phyloP scores from a whole-genome alignment of 1,140 invertebrate species.

The Scaptodrosophila lebanonensis region DNA sequence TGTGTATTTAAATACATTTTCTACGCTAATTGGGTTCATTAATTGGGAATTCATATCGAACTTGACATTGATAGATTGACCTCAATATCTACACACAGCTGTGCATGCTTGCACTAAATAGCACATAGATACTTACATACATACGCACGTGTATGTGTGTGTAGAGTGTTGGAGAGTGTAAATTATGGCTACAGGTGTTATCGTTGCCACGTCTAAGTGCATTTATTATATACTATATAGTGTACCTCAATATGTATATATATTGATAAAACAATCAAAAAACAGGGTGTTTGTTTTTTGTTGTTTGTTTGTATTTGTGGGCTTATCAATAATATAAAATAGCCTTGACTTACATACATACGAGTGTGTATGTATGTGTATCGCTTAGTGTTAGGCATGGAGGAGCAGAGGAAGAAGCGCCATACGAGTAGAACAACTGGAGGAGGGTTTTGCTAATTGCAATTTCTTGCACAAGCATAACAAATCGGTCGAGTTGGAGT shows the following conservation, averaged over 20 bases:
- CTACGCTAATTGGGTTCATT: not conserved
- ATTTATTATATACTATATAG: too few species aligned
- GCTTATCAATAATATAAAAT: slow-evolving; percentile 48
- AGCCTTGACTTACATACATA: slow-evolving; percentile 59
- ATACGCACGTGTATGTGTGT: not conserved
- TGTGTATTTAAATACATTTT: not conserved
- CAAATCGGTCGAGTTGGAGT: too few species aligned
- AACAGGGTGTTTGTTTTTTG: too few species aligned
- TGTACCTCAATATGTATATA: too few species aligned
- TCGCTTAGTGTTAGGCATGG: not conserved
- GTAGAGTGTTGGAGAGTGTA: not conserved
- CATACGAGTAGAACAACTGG: too few species aligned
- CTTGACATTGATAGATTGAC: slow-evolving; percentile 53
- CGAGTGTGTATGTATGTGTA: slow-evolving; percentile 2
- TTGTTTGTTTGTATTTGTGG: too few species aligned
- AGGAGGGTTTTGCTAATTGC: too few species aligned
- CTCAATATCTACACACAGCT: too few species aligned
- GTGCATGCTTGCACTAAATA: slow-evolving; percentile 29
- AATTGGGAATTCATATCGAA: too few species aligned
- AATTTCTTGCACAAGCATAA: not conserved
- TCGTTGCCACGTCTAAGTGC: too few species aligned
- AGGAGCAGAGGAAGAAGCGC: too few species aligned
- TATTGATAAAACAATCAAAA: slow-evolving; percentile 17
- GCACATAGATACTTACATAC: not conserved
- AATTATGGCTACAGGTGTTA: slow-evolving; percentile 11